phyloP scores from a whole-genome alignment of 2,888 invertebrate genomes.

The Aphidoletes aphidimyza region DNA sequence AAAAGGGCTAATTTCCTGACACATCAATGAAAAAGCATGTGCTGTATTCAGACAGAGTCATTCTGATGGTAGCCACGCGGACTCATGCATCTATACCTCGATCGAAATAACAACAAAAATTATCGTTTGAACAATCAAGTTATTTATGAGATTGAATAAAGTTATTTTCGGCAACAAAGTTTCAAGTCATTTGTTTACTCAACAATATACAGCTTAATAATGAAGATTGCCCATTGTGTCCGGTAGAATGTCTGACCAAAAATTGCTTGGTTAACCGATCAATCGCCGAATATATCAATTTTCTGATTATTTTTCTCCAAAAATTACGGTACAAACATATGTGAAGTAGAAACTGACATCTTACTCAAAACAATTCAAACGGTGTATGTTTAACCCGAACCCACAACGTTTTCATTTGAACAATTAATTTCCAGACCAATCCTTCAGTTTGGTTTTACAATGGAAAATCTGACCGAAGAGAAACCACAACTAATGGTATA shows the following conservation, averaged over 20 bases:
- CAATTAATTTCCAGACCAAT: not conserved
- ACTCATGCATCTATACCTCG: too few relatives aligned
- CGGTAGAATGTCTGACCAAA: not conserved
- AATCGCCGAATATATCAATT: conserved; percentile 1
- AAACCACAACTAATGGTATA: not conserved
- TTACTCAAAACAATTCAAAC: too few relatives aligned
- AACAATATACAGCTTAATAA: too few relatives aligned
- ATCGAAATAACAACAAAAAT: not conserved
- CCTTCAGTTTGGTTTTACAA: not conserved
- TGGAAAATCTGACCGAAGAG: not conserved
- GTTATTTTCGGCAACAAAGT: not conserved
- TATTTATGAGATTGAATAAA: too few relatives aligned
- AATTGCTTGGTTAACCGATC: not conserved
- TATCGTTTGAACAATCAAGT: not conserved
- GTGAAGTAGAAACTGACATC: not conserved
- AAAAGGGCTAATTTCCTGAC: not conserved
- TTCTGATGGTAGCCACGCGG: too few relatives aligned
- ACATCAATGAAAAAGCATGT: not conserved
- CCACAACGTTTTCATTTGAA: not conserved
- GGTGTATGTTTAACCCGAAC: not conserved
- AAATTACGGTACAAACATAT: not conserved
- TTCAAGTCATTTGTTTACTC: not conserved
- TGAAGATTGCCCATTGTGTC: not conserved
- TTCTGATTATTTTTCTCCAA: not conserved
- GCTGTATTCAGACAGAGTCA: too few relatives aligned